Evolutionary conservation across 2,113 vertebrate species (phyloP).

Genomic region (Sprattus sprattus): DNA sequence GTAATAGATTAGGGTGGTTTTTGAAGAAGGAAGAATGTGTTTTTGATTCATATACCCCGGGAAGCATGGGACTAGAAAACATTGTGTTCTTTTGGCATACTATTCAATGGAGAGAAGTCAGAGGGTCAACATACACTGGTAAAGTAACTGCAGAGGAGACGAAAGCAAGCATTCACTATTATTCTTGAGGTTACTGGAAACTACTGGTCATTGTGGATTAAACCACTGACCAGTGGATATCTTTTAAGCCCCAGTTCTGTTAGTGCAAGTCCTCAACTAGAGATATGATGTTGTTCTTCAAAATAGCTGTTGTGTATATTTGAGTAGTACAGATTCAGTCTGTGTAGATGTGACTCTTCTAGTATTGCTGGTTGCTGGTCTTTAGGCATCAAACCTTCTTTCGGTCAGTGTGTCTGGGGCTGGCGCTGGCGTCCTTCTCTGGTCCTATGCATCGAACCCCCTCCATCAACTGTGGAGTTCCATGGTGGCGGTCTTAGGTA

Average conservation of each 20-base stretch:
- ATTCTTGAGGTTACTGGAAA: too few species aligned
- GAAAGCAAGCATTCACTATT: too few species aligned
- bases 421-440: slow-evolving; percentile 73
- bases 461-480: slow-evolving; percentile 87
- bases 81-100: too few species aligned
- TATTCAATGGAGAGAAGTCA: too few species aligned
- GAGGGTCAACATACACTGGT: too few species aligned
- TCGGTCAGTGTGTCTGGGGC: slow-evolving; percentile 76
- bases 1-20: too few species aligned
- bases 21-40: too few species aligned
- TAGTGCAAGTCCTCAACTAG: neutral
- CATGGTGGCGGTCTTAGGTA: slow-evolving; percentile 80
- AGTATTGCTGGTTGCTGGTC: neutral
- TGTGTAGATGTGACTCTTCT: neutral
- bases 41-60: too few species aligned
- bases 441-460: slow-evolving; percentile 81
- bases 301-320: neutral
- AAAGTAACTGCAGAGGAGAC: too few species aligned
- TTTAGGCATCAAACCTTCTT: slow-evolving; percentile 66
- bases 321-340: slow-evolving; percentile 6
- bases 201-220: too few species aligned
- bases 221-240: neutral
- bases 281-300: neutral
- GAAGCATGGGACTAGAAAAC: too few species aligned
- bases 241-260: neutral